Percentiles rank a stretch among this genome's conserved stretches.
phyloP scores from a whole-genome alignment of 2,797 vertebrate species.

The Mormyrus proboscirostris region DNA sequence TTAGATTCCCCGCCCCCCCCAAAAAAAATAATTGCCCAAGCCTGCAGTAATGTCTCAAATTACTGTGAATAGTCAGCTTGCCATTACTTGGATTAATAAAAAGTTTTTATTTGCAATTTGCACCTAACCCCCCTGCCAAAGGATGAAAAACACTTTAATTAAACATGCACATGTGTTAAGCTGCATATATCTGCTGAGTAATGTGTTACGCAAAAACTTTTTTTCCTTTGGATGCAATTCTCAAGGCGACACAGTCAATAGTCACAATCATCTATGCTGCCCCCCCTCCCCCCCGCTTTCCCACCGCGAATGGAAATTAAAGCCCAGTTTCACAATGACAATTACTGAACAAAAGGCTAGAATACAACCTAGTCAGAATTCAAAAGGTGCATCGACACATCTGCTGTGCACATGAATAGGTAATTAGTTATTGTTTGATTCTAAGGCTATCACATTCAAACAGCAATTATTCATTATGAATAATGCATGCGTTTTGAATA shows the following conservation, averaged over 20 bases:
- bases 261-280: not conserved
- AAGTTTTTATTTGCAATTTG: not conserved
- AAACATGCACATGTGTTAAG: not conserved
- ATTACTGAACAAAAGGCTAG: conserved; percentile 27
- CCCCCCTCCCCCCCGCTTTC: not conserved
- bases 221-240: not conserved
- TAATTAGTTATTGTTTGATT: conserved; percentile 15
- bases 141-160: not conserved
- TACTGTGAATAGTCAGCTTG: not conserved
- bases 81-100: not conserved
- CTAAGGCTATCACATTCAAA: conserved; percentile 21
- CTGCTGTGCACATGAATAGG: conserved; percentile 2
- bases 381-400: conserved; percentile 14
- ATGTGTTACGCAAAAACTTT: not conserved
- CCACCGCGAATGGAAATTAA: not conserved
- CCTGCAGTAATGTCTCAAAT: not conserved
- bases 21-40: not conserved
- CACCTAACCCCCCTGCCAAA: not conserved
- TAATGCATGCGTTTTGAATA: conserved; percentile 8
- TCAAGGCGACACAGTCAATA: not conserved
- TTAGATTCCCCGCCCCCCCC: no score
- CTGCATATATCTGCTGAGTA: not conserved
- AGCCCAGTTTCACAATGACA: conserved; percentile 24
- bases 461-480: conserved; percentile 19
- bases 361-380: conserved; percentile 14